Evolutionary conservation across 2,888 invertebrate genomes (phyloP).

Genomic region (Dilophus febrilis): DNA sequence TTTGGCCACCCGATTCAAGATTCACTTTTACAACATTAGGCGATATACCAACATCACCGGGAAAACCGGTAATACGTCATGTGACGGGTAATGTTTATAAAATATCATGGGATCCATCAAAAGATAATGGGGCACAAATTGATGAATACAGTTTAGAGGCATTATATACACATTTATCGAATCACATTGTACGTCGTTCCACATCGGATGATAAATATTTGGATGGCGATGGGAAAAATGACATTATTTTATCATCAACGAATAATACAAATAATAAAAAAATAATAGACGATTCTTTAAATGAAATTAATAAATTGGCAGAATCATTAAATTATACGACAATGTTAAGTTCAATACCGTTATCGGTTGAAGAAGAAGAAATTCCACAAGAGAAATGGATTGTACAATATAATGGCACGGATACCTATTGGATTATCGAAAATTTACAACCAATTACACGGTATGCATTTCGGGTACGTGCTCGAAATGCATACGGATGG

Average conservation of each 20-base stretch:
- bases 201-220: constrained; percentile 7
- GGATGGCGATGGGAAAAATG: neutral
- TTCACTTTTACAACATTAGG: constrained; percentile 64
- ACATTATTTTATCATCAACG: neutral
- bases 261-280: constrained; percentile 6
- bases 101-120: constrained; percentile 65
- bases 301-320: constrained; percentile 11
- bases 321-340: constrained; percentile 25
- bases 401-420: constrained; percentile 58
- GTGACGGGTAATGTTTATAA: constrained; percentile 57
- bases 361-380: constrained; percentile 37
- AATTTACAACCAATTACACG: constrained; percentile 42
- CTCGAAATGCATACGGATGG: constrained; percentile 67
- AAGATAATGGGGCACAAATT: constrained; percentile 59
- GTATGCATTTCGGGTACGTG: constrained; percentile 59
- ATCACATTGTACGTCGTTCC: constrained; percentile 15
- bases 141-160: constrained; percentile 62
- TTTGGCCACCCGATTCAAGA: constrained; percentile 54
- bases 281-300: too few relatives aligned
- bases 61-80: constrained; percentile 53
- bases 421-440: constrained; percentile 65
- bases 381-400: constrained; percentile 38
- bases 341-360: constrained; percentile 23
- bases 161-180: constrained; percentile 20
- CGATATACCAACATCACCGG: constrained; percentile 65